Conservation (phyloP, 2,888 invertebrate genomes). For the Epinotia demarniana region DNA sequence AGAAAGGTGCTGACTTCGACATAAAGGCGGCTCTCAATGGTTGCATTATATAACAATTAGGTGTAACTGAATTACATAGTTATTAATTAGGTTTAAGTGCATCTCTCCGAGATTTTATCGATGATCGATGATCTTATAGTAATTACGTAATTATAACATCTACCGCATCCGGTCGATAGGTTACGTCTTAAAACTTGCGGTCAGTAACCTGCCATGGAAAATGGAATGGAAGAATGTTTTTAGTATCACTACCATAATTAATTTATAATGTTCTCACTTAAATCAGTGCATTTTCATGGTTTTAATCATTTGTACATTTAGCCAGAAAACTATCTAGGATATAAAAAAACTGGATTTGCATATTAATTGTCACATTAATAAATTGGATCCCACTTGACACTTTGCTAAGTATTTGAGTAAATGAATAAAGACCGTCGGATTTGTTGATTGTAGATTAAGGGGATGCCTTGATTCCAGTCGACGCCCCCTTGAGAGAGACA, state of each 20-base stretch:
- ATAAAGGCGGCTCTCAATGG: background rate
- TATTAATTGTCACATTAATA: too few relatives aligned
- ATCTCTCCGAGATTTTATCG: slow-evolving; percentile 13
- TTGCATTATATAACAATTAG: slow-evolving; percentile 19
- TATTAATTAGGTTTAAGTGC: slow-evolving; percentile 30
- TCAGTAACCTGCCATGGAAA: slow-evolving; percentile 7
- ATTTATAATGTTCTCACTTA: background rate
- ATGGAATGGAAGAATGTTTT: background rate
- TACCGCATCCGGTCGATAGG: slow-evolving; percentile 22
- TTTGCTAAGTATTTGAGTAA: too few relatives aligned
- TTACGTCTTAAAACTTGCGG: slow-evolving; percentile 14
- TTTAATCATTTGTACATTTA: too few relatives aligned
- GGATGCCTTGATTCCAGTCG: too few relatives aligned
- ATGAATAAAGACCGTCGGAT: too few relatives aligned
- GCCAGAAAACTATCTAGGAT: too few relatives aligned
- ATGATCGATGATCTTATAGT: slow-evolving; percentile 24
- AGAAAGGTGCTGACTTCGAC: slow-evolving; percentile 20
- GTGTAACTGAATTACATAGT: slow-evolving; percentile 15
- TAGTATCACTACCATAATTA: background rate
- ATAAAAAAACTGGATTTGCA: too few relatives aligned
- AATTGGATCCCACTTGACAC: too few relatives aligned
- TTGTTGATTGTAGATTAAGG: too few relatives aligned
- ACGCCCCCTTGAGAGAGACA: too few relatives aligned
- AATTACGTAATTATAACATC: slow-evolving; percentile 30
- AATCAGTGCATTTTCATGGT: too few relatives aligned